Percentiles rank a stretch among this genome's conserved stretches.
Conservation (phyloP, 92 coral and sea anemone species). For the Metridium senile region DNA sequence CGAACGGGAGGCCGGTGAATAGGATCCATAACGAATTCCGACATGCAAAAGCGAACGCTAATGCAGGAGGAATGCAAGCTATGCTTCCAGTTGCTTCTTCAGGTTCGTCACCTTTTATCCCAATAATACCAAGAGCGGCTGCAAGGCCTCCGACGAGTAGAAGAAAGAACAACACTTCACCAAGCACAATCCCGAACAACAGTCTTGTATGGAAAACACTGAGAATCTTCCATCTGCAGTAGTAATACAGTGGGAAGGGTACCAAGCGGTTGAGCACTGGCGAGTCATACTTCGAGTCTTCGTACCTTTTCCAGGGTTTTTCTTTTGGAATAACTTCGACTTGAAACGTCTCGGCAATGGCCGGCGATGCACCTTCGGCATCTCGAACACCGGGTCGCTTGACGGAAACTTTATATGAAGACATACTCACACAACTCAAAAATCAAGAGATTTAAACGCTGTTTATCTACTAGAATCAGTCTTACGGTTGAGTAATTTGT, state of each 20-base stretch:
- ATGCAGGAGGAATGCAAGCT: constrained; percentile 61
- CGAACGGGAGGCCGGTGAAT: constrained; percentile 77
- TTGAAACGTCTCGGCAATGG: constrained; percentile 34
- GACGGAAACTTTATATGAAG: not conserved
- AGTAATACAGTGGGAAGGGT: constrained; percentile 46
- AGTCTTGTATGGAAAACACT: constrained; percentile 62
- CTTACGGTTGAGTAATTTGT: not conserved
- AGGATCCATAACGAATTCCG: constrained; percentile 73
- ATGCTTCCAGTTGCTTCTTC: constrained; percentile 51
- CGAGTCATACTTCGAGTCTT: constrained; percentile 68
- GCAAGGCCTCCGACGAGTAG: constrained; percentile 61
- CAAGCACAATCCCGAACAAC: constrained; percentile 67
- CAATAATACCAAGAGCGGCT: constrained; percentile 45
- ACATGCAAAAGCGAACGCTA: constrained; percentile 72
- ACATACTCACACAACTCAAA: not conserved
- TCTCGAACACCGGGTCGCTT: not conserved
- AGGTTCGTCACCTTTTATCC: constrained; percentile 33
- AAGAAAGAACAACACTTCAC: constrained; percentile 59
- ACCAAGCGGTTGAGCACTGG: constrained; percentile 67
- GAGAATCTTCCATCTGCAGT: constrained; percentile 62
- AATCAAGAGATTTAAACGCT: not conserved
- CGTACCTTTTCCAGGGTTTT: constrained; percentile 56
- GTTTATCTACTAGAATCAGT: not conserved
- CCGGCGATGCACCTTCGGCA: not conserved
- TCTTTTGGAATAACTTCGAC: constrained; percentile 29